These are phyloP conservation scores for Euphonia xanthogaster DNA, from an alignment of 2,797 vertebrate species.

Conservation along the genomic window DNA sequence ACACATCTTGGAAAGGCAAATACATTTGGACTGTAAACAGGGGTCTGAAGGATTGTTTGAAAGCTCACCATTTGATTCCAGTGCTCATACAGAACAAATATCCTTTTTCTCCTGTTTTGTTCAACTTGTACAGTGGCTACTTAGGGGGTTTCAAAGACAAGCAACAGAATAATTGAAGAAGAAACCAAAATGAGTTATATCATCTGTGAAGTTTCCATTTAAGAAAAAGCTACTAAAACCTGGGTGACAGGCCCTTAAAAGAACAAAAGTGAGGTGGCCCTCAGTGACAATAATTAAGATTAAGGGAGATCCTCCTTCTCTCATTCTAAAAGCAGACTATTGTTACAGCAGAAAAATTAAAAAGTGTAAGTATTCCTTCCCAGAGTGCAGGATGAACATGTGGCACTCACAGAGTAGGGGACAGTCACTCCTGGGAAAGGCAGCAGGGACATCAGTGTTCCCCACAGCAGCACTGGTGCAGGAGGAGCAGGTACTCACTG, in stretches of 20 bases:
- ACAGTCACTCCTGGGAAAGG: background rate
- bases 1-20: background rate
- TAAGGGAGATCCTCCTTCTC: background rate
- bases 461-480: background rate
- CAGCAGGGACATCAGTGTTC: background rate
- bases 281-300: background rate
- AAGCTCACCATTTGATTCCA: background rate
- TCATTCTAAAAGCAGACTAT: background rate
- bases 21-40: background rate
- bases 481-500: background rate
- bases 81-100: background rate
- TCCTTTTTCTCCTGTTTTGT: background rate
- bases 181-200: background rate
- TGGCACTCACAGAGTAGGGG: background rate
- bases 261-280: background rate
- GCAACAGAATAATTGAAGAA: slow-evolving; percentile 3
- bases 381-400: background rate
- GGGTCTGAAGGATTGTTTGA: background rate
- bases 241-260: background rate
- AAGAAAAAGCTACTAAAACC: slow-evolving; percentile 12
- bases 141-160: slow-evolving; percentile 1
- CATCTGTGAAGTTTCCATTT: background rate
- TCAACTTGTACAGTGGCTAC: background rate
- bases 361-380: background rate
- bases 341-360: background rate